These are phyloP conservation scores for Ramphastos sulfuratus DNA, from an alignment of 2,113 vertebrate species.

Conservation along the genomic window DNA sequence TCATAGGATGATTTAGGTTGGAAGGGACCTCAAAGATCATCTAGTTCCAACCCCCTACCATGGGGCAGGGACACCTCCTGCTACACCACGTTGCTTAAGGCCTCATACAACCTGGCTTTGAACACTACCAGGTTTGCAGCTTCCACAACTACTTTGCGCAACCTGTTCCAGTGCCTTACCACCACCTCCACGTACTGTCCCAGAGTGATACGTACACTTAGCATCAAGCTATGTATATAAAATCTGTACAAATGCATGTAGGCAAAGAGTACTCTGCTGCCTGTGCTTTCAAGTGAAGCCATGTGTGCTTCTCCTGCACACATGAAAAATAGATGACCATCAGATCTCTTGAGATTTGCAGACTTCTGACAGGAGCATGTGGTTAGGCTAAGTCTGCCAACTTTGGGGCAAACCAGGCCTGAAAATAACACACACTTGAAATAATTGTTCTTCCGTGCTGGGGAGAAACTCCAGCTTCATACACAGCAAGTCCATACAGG, in stretches of 20 bases:
- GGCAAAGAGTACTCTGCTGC: slow-evolving; percentile 7
- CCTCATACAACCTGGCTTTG: too few relatives aligned
- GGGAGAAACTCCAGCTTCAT: neutral
- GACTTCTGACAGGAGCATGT: neutral
- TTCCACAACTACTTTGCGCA: too few relatives aligned
- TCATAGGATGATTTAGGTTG: too few relatives aligned
- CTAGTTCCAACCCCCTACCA: too few relatives aligned
- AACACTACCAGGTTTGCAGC: too few relatives aligned
- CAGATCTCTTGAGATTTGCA: slow-evolving; percentile 32
- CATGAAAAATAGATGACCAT: slow-evolving; percentile 27
- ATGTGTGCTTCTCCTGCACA: neutral
- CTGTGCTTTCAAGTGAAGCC: neutral
- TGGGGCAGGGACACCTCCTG: too few relatives aligned
- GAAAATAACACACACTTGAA: neutral
- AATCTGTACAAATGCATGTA: slow-evolving; percentile 18
- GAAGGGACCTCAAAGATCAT: too few relatives aligned
- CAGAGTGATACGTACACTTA: slow-evolving; percentile 5
- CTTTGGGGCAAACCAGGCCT: neutral
- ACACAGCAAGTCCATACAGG: neutral
- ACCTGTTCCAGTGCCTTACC: too few relatives aligned
- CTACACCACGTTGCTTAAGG: too few relatives aligned
- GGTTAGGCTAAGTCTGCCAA: neutral
- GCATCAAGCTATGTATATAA: neutral
- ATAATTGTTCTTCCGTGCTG: neutral
- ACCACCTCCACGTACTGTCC: neutral